A percentile compares a stretch with the other conserved stretches of the same genome.
Conservation (phyloP, 2,888 invertebrate genomes). For the Amitus sp. region DNA sequence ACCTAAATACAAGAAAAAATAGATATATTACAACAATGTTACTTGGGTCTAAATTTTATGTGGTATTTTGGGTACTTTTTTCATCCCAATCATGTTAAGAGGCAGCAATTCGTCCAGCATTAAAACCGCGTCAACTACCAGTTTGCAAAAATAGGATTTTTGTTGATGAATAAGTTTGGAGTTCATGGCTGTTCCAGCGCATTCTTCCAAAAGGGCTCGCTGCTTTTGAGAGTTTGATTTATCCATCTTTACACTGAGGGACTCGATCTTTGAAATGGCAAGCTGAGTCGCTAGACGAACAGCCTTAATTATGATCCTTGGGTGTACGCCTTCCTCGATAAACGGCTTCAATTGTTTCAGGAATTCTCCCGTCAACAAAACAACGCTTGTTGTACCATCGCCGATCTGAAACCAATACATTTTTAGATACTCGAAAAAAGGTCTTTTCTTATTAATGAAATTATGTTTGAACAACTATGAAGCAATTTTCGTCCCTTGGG, state of each 20-base stretch:
- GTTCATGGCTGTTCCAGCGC: constrained; percentile 96
- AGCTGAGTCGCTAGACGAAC: constrained; percentile 86
- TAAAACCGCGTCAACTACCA: constrained; percentile 98
- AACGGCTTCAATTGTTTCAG: constrained; percentile 94
- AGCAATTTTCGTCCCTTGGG: constrained; percentile 45
- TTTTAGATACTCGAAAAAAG: too few relatives aligned
- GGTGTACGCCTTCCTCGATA: constrained; percentile 97
- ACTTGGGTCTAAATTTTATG: too few relatives aligned
- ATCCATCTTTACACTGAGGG: constrained; percentile 84
- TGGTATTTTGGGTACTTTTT: constrained; percentile 78
- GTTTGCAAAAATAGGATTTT: constrained; percentile 93
- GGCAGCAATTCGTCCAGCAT: constrained; percentile 90
- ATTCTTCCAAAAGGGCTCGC: constrained; percentile 80
- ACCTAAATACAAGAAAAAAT: constrained; percentile 60
- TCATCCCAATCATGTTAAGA: constrained; percentile 98
- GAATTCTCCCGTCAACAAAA: constrained; percentile 94
- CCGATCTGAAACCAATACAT: constrained; percentile 89
- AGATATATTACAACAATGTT: too few relatives aligned
- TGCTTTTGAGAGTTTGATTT: constrained; percentile 72
- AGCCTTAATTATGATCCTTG: constrained; percentile 91
- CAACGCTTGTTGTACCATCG: constrained; percentile 98
- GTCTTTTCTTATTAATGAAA: too few relatives aligned
- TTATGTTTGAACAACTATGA: constrained; percentile 54
- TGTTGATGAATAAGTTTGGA: constrained; percentile 97
- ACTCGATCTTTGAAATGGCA: constrained; percentile 83